Conservation (phyloP, 2,797 vertebrate species). For the Periophthalmus magnuspinnatus region DNA sequence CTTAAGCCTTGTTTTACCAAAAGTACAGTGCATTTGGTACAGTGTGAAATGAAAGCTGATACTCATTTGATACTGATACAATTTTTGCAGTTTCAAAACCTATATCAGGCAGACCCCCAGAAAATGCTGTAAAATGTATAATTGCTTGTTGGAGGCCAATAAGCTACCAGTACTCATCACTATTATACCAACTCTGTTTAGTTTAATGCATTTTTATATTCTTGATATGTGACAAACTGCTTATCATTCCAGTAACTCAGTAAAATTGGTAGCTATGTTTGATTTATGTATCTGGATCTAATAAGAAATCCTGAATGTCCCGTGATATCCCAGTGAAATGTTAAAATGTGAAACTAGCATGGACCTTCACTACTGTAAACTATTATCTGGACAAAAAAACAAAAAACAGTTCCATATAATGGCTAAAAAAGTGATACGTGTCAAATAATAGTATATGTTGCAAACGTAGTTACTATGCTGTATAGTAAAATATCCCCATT, state of each 20-base stretch:
- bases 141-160: background rate
- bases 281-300: background rate
- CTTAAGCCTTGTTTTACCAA: conserved; percentile 6
- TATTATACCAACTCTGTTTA: background rate
- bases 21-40: background rate
- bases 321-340: too few relatives aligned
- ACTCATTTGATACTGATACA: too few relatives aligned
- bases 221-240: background rate
- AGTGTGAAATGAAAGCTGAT: background rate
- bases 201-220: background rate
- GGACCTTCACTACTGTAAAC: background rate
- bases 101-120: background rate
- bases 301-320: too few relatives aligned
- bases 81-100: background rate
- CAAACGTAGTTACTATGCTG: background rate
- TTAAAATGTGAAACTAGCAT: background rate
- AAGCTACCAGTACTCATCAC: background rate
- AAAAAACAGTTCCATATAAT: background rate
- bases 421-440: background rate
- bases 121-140: background rate
- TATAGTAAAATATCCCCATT: background rate
- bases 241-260: background rate
- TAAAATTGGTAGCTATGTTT: background rate
- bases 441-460: background rate
- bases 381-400: background rate